These are phyloP conservation scores for Pollachius pollachius DNA, from an alignment of 2,113 vertebrate species.

Conservation along the genomic window DNA sequence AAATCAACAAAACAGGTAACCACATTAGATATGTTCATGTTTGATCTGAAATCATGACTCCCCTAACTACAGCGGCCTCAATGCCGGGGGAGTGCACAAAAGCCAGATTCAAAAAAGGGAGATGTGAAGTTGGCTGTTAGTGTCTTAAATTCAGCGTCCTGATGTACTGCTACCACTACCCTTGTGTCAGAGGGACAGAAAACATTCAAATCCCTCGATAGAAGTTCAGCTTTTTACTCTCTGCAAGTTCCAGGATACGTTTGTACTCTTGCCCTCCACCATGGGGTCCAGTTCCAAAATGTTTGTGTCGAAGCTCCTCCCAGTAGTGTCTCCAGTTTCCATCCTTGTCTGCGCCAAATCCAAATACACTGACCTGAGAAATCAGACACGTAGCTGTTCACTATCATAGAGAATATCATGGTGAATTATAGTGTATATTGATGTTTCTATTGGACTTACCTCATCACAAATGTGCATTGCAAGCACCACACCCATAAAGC, in stretches of 20 bases:
- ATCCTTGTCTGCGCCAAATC: conserved; percentile 35
- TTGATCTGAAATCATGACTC: no score
- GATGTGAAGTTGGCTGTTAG: no score
- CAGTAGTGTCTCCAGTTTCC: conserved; percentile 59
- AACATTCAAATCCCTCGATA: conserved; percentile 3
- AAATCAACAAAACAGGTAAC: no score
- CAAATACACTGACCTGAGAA: conserved; percentile 13
- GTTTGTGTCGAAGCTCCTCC: background rate
- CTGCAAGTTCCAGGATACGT: conserved; percentile 7
- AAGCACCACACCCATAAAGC: conserved; percentile 40
- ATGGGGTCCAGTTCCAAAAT: conserved; percentile 31
- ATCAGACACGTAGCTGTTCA: background rate
- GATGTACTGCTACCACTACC: no score
- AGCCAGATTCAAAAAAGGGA: no score
- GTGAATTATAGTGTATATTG: background rate
- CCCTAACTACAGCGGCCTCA: no score
- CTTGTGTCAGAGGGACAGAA: background rate
- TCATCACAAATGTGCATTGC: conserved; percentile 51
- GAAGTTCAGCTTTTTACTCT: conserved; percentile 3
- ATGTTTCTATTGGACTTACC: conserved; percentile 6
- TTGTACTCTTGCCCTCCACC: conserved; percentile 37
- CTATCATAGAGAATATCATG: background rate
- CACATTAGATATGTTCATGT: no score
- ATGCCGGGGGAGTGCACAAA: no score
- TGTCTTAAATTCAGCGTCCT: no score